Evolutionary conservation across 2,888 invertebrate genomes (phyloP).

Genomic region (Lissonota sp.): DNA sequence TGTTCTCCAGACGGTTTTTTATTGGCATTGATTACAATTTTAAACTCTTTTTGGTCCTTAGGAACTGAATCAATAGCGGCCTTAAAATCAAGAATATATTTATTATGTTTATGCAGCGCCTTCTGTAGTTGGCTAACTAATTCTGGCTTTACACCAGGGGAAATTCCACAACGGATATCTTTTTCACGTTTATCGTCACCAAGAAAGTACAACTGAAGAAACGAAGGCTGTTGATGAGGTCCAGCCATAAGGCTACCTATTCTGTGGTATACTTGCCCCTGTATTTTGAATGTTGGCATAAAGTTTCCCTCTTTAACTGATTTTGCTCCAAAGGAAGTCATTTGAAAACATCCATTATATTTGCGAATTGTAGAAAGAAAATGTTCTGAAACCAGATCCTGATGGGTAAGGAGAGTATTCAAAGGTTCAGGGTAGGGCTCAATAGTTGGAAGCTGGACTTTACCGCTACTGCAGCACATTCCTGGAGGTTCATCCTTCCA

Average conservation of each 20-base stretch:
- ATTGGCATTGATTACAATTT: constrained; percentile 72
- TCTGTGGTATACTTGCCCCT: constrained; percentile 69
- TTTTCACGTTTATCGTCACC: constrained; percentile 67
- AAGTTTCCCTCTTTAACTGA: constrained; percentile 60
- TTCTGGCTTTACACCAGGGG: constrained; percentile 24
- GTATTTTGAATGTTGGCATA: constrained; percentile 60
- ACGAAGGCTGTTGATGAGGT: constrained; percentile 69
- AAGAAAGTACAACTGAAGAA: constrained; percentile 75
- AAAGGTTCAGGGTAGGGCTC: constrained; percentile 78
- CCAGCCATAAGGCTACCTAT: constrained; percentile 70
- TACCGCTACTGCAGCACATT: constrained; percentile 80
- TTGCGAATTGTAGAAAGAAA: constrained; percentile 52
- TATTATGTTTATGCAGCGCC: constrained; percentile 54
- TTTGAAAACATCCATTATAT: constrained; percentile 66
- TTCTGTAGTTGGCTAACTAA: constrained; percentile 52
- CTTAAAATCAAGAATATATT: constrained; percentile 64
- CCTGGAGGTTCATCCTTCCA: constrained; percentile 79
- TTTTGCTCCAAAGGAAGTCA: constrained; percentile 72
- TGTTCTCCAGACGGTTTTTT: constrained; percentile 72
- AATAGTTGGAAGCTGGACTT: constrained; percentile 79
- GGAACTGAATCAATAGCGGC: constrained; percentile 59
- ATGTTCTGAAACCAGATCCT: constrained; percentile 41
- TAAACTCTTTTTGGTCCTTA: constrained; percentile 72
- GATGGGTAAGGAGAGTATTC: constrained; percentile 40
- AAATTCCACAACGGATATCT: constrained; percentile 32